Evolutionary conservation across 2,888 invertebrate genomes (phyloP).

Genomic region (Helleia helle): DNA sequence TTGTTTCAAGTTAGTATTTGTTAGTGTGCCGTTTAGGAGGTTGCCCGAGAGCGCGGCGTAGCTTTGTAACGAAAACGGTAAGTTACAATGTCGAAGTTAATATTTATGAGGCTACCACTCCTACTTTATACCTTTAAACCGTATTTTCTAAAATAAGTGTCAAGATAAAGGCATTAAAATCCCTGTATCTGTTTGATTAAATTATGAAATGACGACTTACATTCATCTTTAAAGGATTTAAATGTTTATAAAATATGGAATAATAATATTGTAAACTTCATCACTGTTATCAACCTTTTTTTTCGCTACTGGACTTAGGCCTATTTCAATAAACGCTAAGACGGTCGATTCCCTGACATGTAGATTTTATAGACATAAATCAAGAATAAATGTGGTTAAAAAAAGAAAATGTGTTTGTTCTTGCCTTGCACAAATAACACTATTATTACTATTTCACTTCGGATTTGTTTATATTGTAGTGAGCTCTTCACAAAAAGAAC

Average conservation of each 20-base stretch:
- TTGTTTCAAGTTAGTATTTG: slow-evolving; percentile 61
- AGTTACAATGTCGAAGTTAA: slow-evolving; percentile 11
- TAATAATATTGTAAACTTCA: too few relatives aligned
- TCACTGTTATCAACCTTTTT: too few relatives aligned
- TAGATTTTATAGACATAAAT: too few relatives aligned
- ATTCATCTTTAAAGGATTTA: too few relatives aligned
- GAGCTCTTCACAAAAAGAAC: slow-evolving; percentile 52
- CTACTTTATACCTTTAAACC: slow-evolving; percentile 4
- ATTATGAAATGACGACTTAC: too few relatives aligned
- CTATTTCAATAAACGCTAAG: too few relatives aligned
- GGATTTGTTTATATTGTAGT: slow-evolving; percentile 47
- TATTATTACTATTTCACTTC: slow-evolving; percentile 51
- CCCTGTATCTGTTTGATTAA: background rate
- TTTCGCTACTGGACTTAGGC: too few relatives aligned
- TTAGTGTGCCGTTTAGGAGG: slow-evolving; percentile 48
- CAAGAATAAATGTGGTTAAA: too few relatives aligned
- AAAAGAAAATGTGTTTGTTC: background rate
- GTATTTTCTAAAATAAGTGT: slow-evolving; percentile 5
- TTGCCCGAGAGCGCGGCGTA: slow-evolving; percentile 23
- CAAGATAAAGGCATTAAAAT: background rate
- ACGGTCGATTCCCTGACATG: too few relatives aligned
- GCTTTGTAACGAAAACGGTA: slow-evolving; percentile 7
- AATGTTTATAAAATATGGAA: too few relatives aligned
- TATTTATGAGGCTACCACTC: slow-evolving; percentile 11
- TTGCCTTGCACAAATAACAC: slow-evolving; percentile 1